These are phyloP conservation scores for Onychostruthus taczanowskii DNA, from an alignment of 2,113 vertebrate species.

Conservation along the genomic window DNA sequence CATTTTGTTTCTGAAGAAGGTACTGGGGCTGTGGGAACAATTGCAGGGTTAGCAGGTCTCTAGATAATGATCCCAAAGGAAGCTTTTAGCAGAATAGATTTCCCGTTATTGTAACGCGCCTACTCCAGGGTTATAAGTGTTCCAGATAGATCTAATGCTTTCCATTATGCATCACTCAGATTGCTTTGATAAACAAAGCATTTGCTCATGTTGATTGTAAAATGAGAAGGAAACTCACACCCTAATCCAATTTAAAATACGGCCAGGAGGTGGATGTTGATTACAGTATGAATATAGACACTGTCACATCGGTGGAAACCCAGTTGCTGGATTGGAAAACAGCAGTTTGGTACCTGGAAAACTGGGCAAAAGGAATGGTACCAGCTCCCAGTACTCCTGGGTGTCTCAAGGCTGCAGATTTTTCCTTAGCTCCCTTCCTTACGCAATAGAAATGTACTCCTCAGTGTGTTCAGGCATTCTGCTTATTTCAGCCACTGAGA, in stretches of 20 bases:
- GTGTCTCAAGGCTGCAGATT: background rate
- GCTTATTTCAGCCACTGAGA: background rate
- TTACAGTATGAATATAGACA: background rate
- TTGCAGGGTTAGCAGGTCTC: background rate
- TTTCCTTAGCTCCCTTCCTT: background rate
- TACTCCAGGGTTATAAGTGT: background rate
- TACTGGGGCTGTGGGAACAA: background rate
- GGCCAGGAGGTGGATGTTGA: conserved; percentile 22
- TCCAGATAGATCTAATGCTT: background rate
- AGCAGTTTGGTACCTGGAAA: background rate
- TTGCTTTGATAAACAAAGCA: conserved; percentile 21
- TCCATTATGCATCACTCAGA: background rate
- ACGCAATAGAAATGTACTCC: background rate
- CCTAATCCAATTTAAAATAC: conserved; percentile 30
- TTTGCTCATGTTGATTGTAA: conserved; percentile 32
- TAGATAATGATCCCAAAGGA: conserved; percentile 2
- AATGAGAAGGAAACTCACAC: conserved; percentile 46
- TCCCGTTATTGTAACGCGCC: background rate
- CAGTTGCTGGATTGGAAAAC: background rate
- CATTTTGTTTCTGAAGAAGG: background rate
- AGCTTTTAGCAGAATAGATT: conserved; percentile 45
- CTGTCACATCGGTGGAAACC: background rate
- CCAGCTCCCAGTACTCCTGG: background rate
- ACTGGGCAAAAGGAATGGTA: background rate
- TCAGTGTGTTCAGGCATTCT: background rate